phyloP scores from a whole-genome alignment of 2,888 invertebrate species.

The Lasioglossum figueresi region DNA sequence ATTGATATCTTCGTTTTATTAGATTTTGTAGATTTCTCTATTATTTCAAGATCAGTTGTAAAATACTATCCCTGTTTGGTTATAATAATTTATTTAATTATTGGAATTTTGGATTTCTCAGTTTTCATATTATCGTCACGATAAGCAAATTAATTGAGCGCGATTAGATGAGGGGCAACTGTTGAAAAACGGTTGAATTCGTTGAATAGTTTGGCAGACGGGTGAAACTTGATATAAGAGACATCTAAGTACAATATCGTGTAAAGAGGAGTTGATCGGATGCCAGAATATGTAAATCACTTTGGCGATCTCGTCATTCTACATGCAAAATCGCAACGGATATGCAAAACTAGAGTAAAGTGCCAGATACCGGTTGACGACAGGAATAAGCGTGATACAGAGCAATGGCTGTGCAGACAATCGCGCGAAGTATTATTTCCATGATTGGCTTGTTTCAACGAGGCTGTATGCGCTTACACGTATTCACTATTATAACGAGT shows the following conservation, averaged over 20 bases:
- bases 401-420: conserved; percentile 50
- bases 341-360: conserved; percentile 51
- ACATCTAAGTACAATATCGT: conserved; percentile 17
- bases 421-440: conserved; percentile 33
- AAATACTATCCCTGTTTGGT: too few relatives aligned
- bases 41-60: too few relatives aligned
- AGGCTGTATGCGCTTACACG: neutral
- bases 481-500: neutral
- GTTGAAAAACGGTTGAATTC: neutral
- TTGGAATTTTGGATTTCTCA: too few relatives aligned
- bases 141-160: neutral
- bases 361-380: conserved; percentile 54
- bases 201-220: neutral
- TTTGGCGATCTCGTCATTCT: conserved; percentile 21
- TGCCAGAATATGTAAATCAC: conserved; percentile 48
- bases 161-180: neutral
- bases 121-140: neutral
- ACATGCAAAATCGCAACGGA: conserved; percentile 29
- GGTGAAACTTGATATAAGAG: conserved; percentile 37
- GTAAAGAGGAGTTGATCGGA: conserved; percentile 32
- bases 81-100: too few relatives aligned
- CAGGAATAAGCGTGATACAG: conserved; percentile 53
- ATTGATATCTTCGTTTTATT: too few relatives aligned
- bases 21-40: too few relatives aligned
- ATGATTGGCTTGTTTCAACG: neutral